These are phyloP conservation scores for Hemitrygon akajei DNA, from an alignment of 2,797 vertebrate species.

Conservation along the genomic window DNA sequence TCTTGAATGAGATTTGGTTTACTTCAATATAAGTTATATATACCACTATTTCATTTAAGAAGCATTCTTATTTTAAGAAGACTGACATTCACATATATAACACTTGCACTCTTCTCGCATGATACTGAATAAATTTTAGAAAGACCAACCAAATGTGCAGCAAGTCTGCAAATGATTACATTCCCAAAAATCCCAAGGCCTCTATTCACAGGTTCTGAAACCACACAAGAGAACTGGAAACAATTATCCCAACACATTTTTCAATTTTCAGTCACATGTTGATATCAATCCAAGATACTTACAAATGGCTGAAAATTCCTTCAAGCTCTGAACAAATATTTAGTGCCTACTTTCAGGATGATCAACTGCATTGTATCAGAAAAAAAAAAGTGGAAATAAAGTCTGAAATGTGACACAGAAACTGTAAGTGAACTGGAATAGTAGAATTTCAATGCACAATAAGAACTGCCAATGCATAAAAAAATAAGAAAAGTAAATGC, in stretches of 20 bases:
- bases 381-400: neutral
- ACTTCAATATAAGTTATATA: neutral
- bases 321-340: neutral
- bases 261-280: neutral
- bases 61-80: neutral
- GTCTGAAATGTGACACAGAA: neutral
- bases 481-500: neutral
- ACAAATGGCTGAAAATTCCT: conserved; percentile 16
- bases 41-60: neutral
- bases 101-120: too few relatives aligned
- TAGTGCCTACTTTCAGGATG: neutral
- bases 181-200: neutral
- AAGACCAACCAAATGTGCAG: neutral
- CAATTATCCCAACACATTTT: neutral
- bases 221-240: conserved; percentile 12
- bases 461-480: neutral
- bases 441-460: too few relatives aligned
- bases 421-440: neutral
- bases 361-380: neutral
- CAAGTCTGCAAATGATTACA: neutral
- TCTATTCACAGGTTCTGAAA: conserved; percentile 2
- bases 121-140: neutral
- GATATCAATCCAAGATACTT: conserved; percentile 4
- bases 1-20: neutral
- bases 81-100: neutral